These are phyloP conservation scores for Neodiprion lecontei DNA, from an alignment of 1,140 invertebrate genomes.

Conservation along the genomic window DNA sequence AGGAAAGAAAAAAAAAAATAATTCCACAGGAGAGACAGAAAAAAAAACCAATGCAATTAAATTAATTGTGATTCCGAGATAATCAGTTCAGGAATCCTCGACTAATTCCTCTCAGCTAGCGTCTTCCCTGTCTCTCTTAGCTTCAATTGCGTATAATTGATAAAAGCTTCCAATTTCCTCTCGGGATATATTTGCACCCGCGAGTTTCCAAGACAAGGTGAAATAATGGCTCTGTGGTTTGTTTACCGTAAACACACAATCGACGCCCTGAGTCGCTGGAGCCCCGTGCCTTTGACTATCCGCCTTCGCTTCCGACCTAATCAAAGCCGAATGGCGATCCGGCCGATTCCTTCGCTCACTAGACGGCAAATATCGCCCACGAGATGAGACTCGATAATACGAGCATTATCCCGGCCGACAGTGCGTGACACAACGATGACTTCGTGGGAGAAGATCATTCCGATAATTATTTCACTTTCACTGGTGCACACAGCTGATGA, in stretches of 20 bases:
- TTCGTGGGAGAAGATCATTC: too few relatives aligned
- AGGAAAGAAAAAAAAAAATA: not conserved
- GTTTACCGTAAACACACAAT: conserved; percentile 2
- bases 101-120: not conserved
- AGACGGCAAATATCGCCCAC: not conserved
- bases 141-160: not conserved
- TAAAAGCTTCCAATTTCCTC: conserved; percentile 4
- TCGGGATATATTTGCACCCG: not conserved
- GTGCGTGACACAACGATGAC: too few relatives aligned
- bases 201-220: not conserved
- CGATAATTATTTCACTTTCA: too few relatives aligned
- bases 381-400: too few relatives aligned
- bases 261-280: not conserved
- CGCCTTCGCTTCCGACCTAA: not conserved
- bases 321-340: too few relatives aligned
- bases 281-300: not conserved
- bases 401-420: too few relatives aligned
- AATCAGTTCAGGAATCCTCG: conserved; percentile 1
- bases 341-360: not conserved
- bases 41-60: not conserved
- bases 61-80: not conserved
- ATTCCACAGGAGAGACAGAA: not conserved
- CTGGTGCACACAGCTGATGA: too few relatives aligned
- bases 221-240: not conserved
- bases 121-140: not conserved